A percentile compares a stretch with the other conserved stretches of the same genome.
Evolutionary conservation across 2,888 invertebrate genomes (phyloP).

Genomic region (Perithous albicinctus): DNA sequence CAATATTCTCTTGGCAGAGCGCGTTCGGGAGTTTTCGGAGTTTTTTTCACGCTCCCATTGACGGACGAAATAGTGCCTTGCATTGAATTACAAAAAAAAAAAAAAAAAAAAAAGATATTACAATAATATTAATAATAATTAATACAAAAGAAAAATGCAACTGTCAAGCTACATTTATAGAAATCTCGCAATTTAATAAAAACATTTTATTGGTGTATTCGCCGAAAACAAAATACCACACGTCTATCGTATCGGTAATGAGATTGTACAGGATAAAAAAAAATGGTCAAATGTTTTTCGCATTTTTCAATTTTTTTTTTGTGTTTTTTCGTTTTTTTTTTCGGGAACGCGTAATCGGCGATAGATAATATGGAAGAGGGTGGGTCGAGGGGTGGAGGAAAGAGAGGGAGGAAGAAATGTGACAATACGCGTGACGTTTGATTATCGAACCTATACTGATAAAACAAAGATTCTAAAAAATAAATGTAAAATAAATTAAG

Average conservation of each 20-base stretch:
- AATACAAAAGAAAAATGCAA: conserved; percentile 1
- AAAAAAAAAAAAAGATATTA: too few species aligned
- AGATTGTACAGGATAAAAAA: conserved; percentile 27
- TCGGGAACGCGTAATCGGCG: too few species aligned
- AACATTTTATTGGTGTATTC: conserved; percentile 24
- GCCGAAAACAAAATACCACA: conserved; percentile 23
- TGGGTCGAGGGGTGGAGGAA: conserved; percentile 22
- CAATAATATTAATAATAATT: conserved; percentile 6
- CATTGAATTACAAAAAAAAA: neutral
- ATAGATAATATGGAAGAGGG: neutral
- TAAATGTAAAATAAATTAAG: conserved; percentile 81
- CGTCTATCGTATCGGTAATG: conserved; percentile 37
- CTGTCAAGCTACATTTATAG: conserved; percentile 33
- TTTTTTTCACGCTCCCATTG: conserved; percentile 67
- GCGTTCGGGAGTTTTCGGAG: conserved; percentile 62
- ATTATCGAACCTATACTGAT: conserved; percentile 54
- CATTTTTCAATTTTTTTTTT: too few species aligned
- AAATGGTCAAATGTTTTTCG: conserved; percentile 16
- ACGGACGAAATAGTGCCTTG: conserved; percentile 75
- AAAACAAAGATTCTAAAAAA: conserved; percentile 70
- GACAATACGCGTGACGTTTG: conserved; percentile 63
- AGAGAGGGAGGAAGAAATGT: too few species aligned
- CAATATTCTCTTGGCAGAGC: conserved; percentile 65
- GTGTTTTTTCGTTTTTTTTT: too few species aligned
- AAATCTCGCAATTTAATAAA: conserved; percentile 26